Conservation (phyloP, 2,888 invertebrate genomes). For the Girardia tigrina region DNA sequence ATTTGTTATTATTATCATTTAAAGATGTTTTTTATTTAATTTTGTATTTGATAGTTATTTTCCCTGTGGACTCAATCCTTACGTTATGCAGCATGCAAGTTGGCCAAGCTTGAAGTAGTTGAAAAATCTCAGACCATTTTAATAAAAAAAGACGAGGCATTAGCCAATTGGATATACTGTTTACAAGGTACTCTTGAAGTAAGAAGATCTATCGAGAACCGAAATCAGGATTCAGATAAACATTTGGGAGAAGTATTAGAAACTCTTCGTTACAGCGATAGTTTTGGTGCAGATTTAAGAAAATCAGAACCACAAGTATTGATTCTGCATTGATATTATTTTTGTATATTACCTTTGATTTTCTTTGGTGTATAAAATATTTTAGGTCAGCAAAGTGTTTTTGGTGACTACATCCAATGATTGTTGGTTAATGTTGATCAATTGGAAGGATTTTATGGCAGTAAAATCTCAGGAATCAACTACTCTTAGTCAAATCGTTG, state of each 20-base stretch:
- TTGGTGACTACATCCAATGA: not conserved
- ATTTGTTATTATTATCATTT: too few species aligned
- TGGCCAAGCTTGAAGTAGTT: not conserved
- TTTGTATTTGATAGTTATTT: too few species aligned
- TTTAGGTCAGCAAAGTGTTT: not conserved
- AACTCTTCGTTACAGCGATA: conserved; percentile 13
- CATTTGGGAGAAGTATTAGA: not conserved
- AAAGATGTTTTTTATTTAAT: too few species aligned
- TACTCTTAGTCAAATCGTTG: not conserved
- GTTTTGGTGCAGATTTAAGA: conserved; percentile 1
- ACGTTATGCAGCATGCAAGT: not conserved
- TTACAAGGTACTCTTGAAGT: not conserved
- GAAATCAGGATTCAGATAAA: not conserved
- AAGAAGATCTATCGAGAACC: not conserved
- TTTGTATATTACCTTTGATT: not conserved
- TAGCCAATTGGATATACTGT: not conserved
- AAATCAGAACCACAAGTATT: not conserved
- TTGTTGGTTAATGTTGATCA: conserved; percentile 8
- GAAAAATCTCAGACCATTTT: not conserved
- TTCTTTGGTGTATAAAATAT: not conserved
- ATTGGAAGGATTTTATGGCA: not conserved
- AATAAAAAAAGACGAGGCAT: conserved; percentile 7
- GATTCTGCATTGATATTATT: too few species aligned
- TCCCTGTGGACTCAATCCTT: not conserved
- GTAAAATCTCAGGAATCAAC: not conserved